Evolutionary conservation across 2,797 vertebrate genomes (phyloP).

Genomic region (Clarias fuscus): DNA sequence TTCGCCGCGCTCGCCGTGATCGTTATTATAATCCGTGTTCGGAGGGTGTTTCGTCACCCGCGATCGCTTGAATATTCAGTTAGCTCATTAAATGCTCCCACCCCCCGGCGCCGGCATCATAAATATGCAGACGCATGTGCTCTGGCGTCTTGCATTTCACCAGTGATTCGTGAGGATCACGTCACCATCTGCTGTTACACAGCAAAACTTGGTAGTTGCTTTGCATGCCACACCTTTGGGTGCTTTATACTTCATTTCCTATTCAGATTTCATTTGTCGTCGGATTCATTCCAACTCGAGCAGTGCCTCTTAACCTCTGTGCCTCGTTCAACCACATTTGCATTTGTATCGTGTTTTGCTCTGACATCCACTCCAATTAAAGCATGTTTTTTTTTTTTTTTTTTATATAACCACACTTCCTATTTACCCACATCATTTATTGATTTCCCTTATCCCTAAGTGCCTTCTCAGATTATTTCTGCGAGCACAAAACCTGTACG

Average conservation of each 20-base stretch:
- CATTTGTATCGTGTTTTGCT: constrained; percentile 23
- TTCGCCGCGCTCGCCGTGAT: constrained; percentile 1
- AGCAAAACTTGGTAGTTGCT: not conserved
- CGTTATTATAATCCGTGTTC: not conserved
- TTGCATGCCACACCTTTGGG: not conserved
- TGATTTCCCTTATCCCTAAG: constrained; percentile 8
- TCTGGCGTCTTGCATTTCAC: not conserved
- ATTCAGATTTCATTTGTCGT: not conserved
- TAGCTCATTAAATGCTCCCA: constrained; percentile 23
- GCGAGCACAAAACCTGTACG: not conserved
- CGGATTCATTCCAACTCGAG: not conserved
- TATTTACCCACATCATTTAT: constrained; percentile 34
- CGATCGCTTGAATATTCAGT: constrained; percentile 23
- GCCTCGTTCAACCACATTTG: constrained; percentile 4
- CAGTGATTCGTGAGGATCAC: not conserved
- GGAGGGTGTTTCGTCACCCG: not conserved
- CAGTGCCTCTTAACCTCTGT: constrained; percentile 1
- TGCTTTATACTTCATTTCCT: not conserved
- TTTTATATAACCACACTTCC: not conserved
- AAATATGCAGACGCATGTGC: constrained; percentile 17
- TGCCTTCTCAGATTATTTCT: not conserved
- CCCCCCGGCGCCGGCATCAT: constrained; percentile 27
- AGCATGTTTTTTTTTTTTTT: not conserved
- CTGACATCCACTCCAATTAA: constrained; percentile 32
- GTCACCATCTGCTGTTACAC: not conserved